Evolutionary conservation across 1,140 invertebrate species (phyloP).

Genomic region (Stegodyphus mimosarum): DNA sequence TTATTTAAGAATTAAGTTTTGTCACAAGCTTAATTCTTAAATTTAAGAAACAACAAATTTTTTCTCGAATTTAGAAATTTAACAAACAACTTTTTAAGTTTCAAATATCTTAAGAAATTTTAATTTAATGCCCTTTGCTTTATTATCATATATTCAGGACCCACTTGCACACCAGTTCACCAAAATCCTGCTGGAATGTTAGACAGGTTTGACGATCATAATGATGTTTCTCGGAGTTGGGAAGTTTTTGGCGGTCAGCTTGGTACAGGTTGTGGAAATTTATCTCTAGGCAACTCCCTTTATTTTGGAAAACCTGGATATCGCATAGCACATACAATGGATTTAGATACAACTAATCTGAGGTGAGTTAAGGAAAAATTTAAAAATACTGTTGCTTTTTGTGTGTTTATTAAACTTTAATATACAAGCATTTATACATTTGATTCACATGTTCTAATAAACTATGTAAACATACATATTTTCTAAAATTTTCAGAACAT

Average conservation of each 20-base stretch:
- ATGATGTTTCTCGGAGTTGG: slow-evolving; percentile 8
- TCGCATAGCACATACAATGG: slow-evolving; percentile 50
- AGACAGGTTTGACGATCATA: slow-evolving; percentile 52
- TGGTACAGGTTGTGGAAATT: slow-evolving; percentile 52
- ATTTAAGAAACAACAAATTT: no score
- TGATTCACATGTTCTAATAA: no score
- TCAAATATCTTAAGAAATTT: no score
- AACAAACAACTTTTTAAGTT: no score
- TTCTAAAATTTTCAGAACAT: slow-evolving; percentile 25
- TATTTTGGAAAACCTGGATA: slow-evolving; percentile 56
- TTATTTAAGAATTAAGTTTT: no score
- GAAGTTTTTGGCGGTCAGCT: slow-evolving; percentile 51
- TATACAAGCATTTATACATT: no score
- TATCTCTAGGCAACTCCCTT: slow-evolving; percentile 55
- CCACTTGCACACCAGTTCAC: slow-evolving; percentile 37
- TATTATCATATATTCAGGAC: slow-evolving; percentile 13
- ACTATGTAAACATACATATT: no score
- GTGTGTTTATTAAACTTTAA: no score
- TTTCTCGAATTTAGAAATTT: no score
- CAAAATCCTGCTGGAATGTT: slow-evolving; percentile 55
- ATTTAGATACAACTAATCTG: slow-evolving; percentile 53
- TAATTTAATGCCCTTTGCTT: background rate
- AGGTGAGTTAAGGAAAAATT: slow-evolving; percentile 12
- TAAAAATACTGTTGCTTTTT: no score
- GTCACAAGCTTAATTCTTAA: no score